A percentile compares a stretch with the other conserved stretches of the same genome.
phyloP scores from a whole-genome alignment of 1,140 invertebrate genomes.

The Sinella curviseta region DNA sequence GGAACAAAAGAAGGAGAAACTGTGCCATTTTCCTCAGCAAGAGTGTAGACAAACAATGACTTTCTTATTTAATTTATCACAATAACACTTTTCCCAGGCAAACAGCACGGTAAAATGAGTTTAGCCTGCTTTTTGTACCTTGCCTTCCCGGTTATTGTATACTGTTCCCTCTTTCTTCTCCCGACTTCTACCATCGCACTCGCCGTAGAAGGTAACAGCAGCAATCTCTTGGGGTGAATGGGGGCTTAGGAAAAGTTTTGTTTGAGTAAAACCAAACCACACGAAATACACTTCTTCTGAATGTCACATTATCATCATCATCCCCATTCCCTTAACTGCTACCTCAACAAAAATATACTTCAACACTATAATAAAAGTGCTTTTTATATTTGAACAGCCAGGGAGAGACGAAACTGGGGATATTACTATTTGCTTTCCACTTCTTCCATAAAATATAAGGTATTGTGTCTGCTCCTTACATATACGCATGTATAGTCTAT shows the following conservation, averaged over 20 bases:
- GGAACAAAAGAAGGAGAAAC: background rate
- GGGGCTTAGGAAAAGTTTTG: slow-evolving; percentile 17
- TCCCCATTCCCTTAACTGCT: background rate
- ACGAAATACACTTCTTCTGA: background rate
- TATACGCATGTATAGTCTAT: background rate
- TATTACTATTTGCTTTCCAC: background rate
- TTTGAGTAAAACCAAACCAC: slow-evolving; percentile 3
- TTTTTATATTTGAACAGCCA: background rate
- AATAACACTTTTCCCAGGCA: no score
- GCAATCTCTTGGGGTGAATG: background rate
- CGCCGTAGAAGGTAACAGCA: background rate
- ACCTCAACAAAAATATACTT: background rate
- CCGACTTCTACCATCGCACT: no score
- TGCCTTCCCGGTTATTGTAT: background rate
- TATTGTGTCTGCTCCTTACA: background rate
- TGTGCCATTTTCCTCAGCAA: background rate
- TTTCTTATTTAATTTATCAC: background rate
- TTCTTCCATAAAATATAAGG: background rate
- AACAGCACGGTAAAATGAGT: slow-evolving; percentile 8
- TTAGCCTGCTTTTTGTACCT: background rate
- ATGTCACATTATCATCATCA: background rate
- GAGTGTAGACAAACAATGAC: background rate
- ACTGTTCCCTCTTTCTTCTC: background rate
- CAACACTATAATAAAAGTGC: background rate
- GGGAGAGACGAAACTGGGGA: background rate